Base-by-base conservation (phyloP, 2,888 invertebrate genomes). In the Nasonia oneida region DNA sequence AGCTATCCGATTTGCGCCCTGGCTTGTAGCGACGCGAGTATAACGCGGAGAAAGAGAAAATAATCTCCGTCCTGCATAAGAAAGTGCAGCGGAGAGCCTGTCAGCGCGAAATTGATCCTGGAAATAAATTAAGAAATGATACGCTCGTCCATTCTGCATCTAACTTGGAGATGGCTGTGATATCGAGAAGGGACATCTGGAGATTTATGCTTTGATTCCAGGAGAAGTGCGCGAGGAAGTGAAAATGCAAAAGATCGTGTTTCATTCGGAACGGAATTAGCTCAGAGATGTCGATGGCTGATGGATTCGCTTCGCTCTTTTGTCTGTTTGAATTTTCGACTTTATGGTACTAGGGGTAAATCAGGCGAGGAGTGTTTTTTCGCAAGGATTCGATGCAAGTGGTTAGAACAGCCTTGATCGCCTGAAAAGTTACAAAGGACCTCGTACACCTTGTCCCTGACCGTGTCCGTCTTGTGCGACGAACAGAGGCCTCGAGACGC, bases 141-240 rank as follows among this genome's bases (percentile, higher is more conserved):
- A 3, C 64, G 15, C 15, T 29, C 23, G 8, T 12, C 15, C 42
- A 23, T 73, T 73, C 50, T 33, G 47, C 33, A 33, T 33, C 29
- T 29, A 4, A 39, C 33, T 23, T 50, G 3, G 37, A 39, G 42
- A 64, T 29, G 33, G 75, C 42, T 50, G 37, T 3, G 15, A 75
- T 67, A 77, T 70, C 76, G n/a, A 50, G 3, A 15, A 2, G 10
- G 61, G 37, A 76, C 75, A 82, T 29, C 75, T 67, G 50, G 71
- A 76, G 77, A 83, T 83, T 83, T 77, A 77, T 77, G 57, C 70
- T 71, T 83, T 77, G 78, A 83, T 77, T 82, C 71, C n/a, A 5
- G 0, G 71, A 70, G 61, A 8, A n/a, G 15, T 33, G 47, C 12
- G 42, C 12, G 42, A 83, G 39, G 77, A 83, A 83, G 61, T 73